These are phyloP conservation scores for Lepidurus apus DNA, from an alignment of 1,140 invertebrate species.

Conservation along the genomic window DNA sequence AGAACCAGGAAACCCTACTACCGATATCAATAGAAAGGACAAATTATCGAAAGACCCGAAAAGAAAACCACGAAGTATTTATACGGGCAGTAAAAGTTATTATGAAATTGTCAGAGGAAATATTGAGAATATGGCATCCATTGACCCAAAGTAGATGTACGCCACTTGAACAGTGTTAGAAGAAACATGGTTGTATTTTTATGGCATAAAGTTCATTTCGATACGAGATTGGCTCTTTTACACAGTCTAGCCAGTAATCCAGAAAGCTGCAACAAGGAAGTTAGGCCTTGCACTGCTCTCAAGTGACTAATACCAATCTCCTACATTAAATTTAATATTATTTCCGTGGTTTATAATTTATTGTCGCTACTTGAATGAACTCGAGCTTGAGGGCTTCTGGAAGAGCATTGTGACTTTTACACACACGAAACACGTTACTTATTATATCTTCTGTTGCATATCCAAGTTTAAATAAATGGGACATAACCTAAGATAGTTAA, in stretches of 20 bases:
- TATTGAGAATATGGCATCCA: too few relatives aligned
- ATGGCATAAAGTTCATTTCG: background rate
- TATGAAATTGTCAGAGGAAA: too few relatives aligned
- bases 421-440: conserved; percentile 86
- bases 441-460: conserved; percentile 97
- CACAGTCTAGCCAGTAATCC: conserved; percentile 81
- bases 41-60: too few relatives aligned
- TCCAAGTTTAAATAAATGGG: conserved; percentile 83
- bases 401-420: conserved; percentile 71
- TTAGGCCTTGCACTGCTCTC: conserved; percentile 81
- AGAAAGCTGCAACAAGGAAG: conserved; percentile 81
- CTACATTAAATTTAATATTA: conserved; percentile 46
- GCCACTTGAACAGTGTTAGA: background rate
- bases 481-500: conserved; percentile 58
- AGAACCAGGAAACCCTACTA: too few relatives aligned
- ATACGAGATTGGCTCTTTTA: conserved; percentile 37
- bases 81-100: too few relatives aligned
- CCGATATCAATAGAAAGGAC: too few relatives aligned
- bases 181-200: background rate
- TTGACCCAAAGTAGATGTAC: too few relatives aligned
- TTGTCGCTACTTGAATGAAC: conserved; percentile 66
- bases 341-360: background rate
- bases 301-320: conserved; percentile 91
- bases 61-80: too few relatives aligned
- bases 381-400: conserved; percentile 75